Percentiles rank a stretch among this genome's conserved stretches.
Evolutionary conservation across 2,113 vertebrate genomes (phyloP).

Genomic region (Girardinichthys multiradiatus): DNA sequence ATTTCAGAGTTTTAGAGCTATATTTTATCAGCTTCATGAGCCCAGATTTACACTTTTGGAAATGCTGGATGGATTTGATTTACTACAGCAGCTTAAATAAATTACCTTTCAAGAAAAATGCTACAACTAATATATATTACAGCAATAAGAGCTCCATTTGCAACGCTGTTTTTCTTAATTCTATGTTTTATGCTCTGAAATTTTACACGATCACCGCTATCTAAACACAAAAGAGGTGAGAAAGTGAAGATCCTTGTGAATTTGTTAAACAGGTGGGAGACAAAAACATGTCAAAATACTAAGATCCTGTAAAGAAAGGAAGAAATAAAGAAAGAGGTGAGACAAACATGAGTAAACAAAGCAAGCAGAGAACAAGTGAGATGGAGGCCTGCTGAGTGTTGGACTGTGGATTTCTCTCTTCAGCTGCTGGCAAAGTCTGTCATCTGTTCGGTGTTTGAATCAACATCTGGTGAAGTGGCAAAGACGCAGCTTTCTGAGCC

Average conservation of each 20-base stretch:
- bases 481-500: slow-evolving; percentile 43
- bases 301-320: slow-evolving; percentile 13
- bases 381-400: slow-evolving; percentile 48
- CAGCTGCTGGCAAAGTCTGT: slow-evolving; percentile 58
- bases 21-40: slow-evolving; percentile 43
- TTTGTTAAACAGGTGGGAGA: not conserved
- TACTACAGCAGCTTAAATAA: slow-evolving; percentile 57
- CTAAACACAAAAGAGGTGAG: not conserved
- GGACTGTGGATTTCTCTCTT: slow-evolving; percentile 59
- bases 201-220: slow-evolving; percentile 13
- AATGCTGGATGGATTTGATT: slow-evolving; percentile 31
- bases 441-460: slow-evolving; percentile 59
- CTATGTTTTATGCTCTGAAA: slow-evolving; percentile 22
- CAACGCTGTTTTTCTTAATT: not conserved
- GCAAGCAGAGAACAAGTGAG: slow-evolving; percentile 6
- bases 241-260: not conserved
- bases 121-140: slow-evolving; percentile 20
- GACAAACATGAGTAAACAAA: slow-evolving; percentile 51
- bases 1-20: slow-evolving; percentile 16
- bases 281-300: not conserved
- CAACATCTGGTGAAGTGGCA: slow-evolving; percentile 66
- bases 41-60: slow-evolving; percentile 49
- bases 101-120: slow-evolving; percentile 41
- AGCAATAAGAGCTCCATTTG: slow-evolving; percentile 18
- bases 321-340: not conserved